phyloP scores from a whole-genome alignment of 1,140 invertebrate species.

The Zelostemma sp. region DNA sequence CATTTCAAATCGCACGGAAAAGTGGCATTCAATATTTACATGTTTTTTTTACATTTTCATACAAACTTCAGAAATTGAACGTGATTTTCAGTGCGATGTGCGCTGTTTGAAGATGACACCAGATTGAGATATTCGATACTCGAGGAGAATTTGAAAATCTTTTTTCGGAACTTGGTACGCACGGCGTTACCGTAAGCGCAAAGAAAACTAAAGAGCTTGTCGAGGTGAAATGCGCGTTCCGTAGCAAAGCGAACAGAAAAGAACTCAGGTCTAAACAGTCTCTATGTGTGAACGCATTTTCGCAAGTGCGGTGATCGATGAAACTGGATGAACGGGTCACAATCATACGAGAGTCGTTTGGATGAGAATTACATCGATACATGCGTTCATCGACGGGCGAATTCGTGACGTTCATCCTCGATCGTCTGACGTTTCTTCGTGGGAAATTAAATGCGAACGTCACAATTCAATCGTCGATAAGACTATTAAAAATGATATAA shows the following conservation, averaged over 20 bases:
- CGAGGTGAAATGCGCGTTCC: slow-evolving; percentile 24
- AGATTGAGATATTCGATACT: too few species aligned
- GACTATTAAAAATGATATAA: slow-evolving; percentile 11
- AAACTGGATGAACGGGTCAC: slow-evolving; percentile 19
- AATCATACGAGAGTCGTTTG: slow-evolving; percentile 16
- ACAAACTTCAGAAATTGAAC: too few species aligned
- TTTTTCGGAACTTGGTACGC: slow-evolving; percentile 53
- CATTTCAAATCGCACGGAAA: neutral
- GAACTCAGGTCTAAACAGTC: slow-evolving; percentile 29
- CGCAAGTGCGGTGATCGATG: slow-evolving; percentile 40
- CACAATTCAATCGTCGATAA: slow-evolving; percentile 14
- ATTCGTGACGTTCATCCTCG: slow-evolving; percentile 10
- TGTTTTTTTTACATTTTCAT: too few species aligned
- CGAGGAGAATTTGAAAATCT: neutral
- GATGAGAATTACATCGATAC: slow-evolving; percentile 33
- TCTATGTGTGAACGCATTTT: slow-evolving; percentile 31
- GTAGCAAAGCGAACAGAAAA: slow-evolving; percentile 54
- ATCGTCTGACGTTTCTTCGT: neutral
- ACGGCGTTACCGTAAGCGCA: slow-evolving; percentile 54
- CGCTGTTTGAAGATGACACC: neutral
- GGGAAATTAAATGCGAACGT: too few species aligned
- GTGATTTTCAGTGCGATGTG: too few species aligned
- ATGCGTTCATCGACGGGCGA: slow-evolving; percentile 36
- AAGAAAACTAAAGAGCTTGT: slow-evolving; percentile 43
- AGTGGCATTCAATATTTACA: neutral